phyloP scores from a whole-genome alignment of 2,113 vertebrate species.

The Todiramphus chloris region DNA sequence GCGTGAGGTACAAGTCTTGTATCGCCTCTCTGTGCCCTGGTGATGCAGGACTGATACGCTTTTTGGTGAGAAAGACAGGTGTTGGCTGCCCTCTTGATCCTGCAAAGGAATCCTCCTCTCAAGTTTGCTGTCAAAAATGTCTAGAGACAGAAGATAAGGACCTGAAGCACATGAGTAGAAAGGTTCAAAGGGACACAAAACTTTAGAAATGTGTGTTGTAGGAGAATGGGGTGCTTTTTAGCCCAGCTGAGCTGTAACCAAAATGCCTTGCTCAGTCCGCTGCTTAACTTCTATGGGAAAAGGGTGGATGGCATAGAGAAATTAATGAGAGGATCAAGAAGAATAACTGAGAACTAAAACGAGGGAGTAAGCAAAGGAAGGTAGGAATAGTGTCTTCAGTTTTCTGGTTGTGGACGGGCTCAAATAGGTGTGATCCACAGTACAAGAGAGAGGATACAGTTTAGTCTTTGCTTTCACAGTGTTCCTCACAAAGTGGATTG shows the following conservation, averaged over 20 bases:
- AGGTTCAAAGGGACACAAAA: neutral
- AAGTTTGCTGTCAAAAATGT: neutral
- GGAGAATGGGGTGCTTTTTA: neutral
- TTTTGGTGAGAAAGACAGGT: neutral
- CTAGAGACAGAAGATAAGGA: neutral
- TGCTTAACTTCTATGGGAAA: neutral
- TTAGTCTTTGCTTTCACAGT: neutral
- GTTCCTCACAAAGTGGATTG: neutral
- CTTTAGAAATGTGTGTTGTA: neutral
- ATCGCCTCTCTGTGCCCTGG: rapidly evolving
- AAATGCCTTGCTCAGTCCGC: neutral
- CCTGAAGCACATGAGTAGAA: neutral
- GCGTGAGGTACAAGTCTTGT: rapidly evolving
- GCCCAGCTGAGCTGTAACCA: neutral
- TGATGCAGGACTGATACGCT: neutral
- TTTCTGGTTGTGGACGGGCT: neutral
- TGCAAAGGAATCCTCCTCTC: neutral
- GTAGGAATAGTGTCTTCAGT: neutral
- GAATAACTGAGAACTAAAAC: neutral
- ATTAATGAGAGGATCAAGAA: neutral
- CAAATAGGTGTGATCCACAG: neutral
- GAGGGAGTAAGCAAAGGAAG: neutral
- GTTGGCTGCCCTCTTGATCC: neutral
- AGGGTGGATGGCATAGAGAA: neutral
- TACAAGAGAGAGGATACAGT: neutral